Percentiles rank a stretch among this genome's conserved stretches.
phyloP scores from a whole-genome alignment of 2,888 invertebrate genomes.

The Ophion ellenae region DNA sequence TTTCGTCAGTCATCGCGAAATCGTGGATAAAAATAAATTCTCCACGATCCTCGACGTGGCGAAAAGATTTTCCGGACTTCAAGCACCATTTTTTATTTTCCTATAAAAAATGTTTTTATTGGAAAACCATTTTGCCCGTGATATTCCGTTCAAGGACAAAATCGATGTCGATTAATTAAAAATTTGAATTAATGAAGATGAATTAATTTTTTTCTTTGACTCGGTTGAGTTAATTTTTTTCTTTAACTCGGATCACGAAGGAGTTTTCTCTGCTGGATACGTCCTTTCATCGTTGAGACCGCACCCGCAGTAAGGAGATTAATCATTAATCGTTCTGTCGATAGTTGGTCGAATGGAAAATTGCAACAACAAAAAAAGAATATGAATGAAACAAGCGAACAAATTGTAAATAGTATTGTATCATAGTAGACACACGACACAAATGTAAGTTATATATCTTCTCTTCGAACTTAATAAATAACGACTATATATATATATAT shows the following conservation, averaged over 20 bases:
- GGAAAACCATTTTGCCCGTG: no score
- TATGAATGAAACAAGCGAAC: constrained; percentile 42
- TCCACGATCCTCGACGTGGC: neutral
- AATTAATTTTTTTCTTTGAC: no score
- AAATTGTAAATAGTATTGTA: constrained; percentile 80
- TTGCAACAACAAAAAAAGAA: constrained; percentile 8
- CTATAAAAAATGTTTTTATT: no score
- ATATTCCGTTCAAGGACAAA: neutral
- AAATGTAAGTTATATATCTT: constrained; percentile 79
- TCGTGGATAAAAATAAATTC: neutral
- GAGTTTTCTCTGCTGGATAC: constrained; percentile 15
- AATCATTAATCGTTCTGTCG: neutral
- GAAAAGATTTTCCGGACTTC: neutral
- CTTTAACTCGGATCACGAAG: neutral
- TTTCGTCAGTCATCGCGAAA: neutral
- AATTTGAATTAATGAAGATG: no score
- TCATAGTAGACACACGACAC: constrained; percentile 73
- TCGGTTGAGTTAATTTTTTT: no score
- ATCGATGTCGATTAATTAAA: no score
- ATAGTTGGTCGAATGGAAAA: constrained; percentile 8
- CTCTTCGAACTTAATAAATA: constrained; percentile 81
- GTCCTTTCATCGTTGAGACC: neutral
- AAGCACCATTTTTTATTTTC: neutral
- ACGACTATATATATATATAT: constrained; percentile 75
- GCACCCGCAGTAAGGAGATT: neutral